Base-by-base conservation (phyloP, 2,888 invertebrate species). In the Latheticus oryzae region DNA sequence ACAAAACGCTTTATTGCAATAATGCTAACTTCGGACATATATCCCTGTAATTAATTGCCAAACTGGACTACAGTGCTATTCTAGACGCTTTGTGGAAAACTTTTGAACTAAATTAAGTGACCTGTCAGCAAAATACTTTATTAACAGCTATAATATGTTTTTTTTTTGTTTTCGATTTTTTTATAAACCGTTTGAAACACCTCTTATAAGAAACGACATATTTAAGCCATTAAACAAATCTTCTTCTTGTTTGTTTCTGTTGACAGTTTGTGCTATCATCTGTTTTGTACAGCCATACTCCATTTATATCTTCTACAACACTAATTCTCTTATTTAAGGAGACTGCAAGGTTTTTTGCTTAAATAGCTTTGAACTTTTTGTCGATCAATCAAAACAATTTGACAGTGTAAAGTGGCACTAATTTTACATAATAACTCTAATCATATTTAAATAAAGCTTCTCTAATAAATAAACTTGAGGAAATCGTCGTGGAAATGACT, bases 241-340 rank as follows among this genome's bases (percentile, higher is more conserved):
- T 57, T 51, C 23, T 56, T 28, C 23, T 35, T 56, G 42, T 35
- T 33, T 48, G 42, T 37, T 43, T 37, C 45, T 43, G 37, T 35
- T 51, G 42, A 28, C 50, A 56, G 40, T 56, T 48, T 56, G 42
- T 50, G 51, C 57, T 48, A 58, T 58, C 53, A 53, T 58, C 58
- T 58, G 58, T 42, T 53, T 40, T 7, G 42, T 53, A 53, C 58
- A 42, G 52, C 38, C 33, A 21, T 52, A 42, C 35, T 30, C 43
- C 58, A 58, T 58, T 58, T 58, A 58, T 58, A 58, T 58, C 58
- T 58, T 58, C 58, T 58, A 42, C 58, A 40, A 57, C 57, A 57
- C 43, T 48, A 33, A 56, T 56, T 56, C 42, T 33, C 26, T 51
- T 43, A 35, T 51, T 37, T 50, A 37, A 26, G 19, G 38, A 40